Percentiles rank a stretch among this genome's conserved stretches.
Evolutionary conservation across 2,888 invertebrate genomes (phyloP).

Genomic region (Drosophila atripex): DNA sequence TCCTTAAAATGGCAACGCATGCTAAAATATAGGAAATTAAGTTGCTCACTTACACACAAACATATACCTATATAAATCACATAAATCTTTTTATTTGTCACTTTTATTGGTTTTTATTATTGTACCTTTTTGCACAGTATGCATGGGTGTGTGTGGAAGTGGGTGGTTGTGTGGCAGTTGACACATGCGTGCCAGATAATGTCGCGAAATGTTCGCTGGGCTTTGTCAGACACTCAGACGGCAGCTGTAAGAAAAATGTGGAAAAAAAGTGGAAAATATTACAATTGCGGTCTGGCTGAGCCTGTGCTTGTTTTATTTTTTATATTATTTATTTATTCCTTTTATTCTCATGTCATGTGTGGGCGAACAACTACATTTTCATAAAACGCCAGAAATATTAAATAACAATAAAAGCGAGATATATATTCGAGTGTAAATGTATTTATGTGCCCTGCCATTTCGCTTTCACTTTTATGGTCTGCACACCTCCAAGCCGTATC

Average conservation of each 20-base stretch:
- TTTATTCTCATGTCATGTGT: constrained; percentile 41
- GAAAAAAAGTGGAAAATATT: constrained; percentile 24
- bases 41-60: constrained; percentile 41
- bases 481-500: neutral
- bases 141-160: constrained; percentile 1
- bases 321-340: constrained; percentile 3
- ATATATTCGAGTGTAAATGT: constrained; percentile 58
- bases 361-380: constrained; percentile 65
- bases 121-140: constrained; percentile 66
- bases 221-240: constrained; percentile 43
- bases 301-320: neutral
- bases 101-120: constrained; percentile 79
- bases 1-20: neutral
- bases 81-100: constrained; percentile 80
- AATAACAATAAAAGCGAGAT: constrained; percentile 71
- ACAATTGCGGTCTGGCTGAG: constrained; percentile 45
- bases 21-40: constrained; percentile 52
- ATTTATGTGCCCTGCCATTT: constrained; percentile 70
- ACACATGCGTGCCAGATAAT: constrained; percentile 75
- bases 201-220: constrained; percentile 53
- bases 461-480: constrained; percentile 55
- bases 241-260: constrained; percentile 47
- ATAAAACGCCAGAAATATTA: constrained; percentile 71
- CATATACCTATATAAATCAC: constrained; percentile 54
- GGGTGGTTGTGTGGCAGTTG: constrained; percentile 52